A percentile compares a stretch with the other conserved stretches of the same genome.
These are phyloP conservation scores for Aspidoscelis tigris DNA, from an alignment of 2,113 vertebrate genomes.

Conservation along the genomic window DNA sequence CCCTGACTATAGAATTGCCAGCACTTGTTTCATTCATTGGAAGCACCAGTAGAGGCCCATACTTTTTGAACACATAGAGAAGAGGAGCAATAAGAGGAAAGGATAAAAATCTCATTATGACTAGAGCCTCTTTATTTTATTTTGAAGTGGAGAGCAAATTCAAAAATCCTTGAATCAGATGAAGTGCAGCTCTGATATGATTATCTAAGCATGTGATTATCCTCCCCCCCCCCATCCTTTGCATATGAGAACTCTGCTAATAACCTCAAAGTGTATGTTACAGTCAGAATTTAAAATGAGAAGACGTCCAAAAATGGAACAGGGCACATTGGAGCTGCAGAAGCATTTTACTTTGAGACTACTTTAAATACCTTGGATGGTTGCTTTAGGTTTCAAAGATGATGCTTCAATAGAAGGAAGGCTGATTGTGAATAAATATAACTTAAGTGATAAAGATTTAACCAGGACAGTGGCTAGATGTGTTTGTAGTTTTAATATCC, in stretches of 20 bases:
- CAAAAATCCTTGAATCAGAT: not conserved
- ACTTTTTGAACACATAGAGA: not conserved
- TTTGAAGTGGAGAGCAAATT: slow-evolving; percentile 20
- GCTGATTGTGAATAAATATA: not conserved
- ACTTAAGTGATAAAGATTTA: not conserved
- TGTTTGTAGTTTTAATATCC: not conserved
- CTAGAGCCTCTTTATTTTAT: slow-evolving; percentile 11
- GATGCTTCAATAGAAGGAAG: not conserved
- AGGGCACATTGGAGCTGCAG: not conserved
- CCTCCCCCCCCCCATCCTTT: not conserved
- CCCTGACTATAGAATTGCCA: not conserved
- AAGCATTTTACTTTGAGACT: not conserved
- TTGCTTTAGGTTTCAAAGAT: not conserved
- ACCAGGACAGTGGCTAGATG: not conserved
- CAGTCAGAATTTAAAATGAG: not conserved
- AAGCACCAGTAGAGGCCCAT: not conserved
- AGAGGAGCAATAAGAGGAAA: not conserved
- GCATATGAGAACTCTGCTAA: not conserved
- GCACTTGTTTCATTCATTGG: not conserved
- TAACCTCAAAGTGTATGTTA: not conserved
- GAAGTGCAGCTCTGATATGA: not conserved
- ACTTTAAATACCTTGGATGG: not conserved
- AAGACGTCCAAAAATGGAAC: not conserved
- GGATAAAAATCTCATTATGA: slow-evolving; percentile 18
- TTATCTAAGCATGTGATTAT: not conserved